Evolutionary conservation across 2,113 vertebrate species (phyloP), one percentile per base, ranked within the genome.

Genomic region (Pterocles orientalis): DNA sequence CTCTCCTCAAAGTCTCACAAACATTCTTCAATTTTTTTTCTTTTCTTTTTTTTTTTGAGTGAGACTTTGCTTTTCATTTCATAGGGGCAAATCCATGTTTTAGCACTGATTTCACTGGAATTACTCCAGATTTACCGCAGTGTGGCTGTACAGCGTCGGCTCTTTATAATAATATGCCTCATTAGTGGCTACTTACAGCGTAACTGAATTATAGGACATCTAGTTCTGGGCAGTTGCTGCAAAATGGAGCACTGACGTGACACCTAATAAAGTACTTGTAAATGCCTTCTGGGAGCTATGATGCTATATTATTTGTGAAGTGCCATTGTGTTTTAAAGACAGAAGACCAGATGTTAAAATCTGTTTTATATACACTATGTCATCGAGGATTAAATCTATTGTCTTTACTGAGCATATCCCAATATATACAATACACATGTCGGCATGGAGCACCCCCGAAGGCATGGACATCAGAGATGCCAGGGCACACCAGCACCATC

Each of bases 241-340:
- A 93, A 88, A 92, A 90, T 1, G 53, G 73, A 87, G 86, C 94
- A 90, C 48, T 83, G 77, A 93, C 5, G 10, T 91, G 95, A 96
- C 92, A 93, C 92, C 95, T 97, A 96, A 97, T 92, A 87, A 96
- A 96, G 69, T 14, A 93, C 88, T 94, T 93, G 82, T 84, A 91
- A 87, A 84, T 87, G 90, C 77, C 94, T 96, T 76, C 85, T 93
- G 94, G 88, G 96, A 92, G n/a, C 61, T 68, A 76, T 58, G 88
- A 15, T 29, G 31, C 4, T 81, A 26, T 69, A 89, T 91, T 90
- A 92, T 95, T 93, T 94, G 92, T 62, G 41, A 95, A 79, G 77
- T 90, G 91, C 48, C 91, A 93, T 88, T 86, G 92, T 91, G 54
- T 68, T 95, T 79, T 89, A 82, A 86, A 89, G 78, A 50, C 57